Base-by-base conservation (phyloP, 2,113 vertebrate species). In the Campylomormyrus tamandua region DNA sequence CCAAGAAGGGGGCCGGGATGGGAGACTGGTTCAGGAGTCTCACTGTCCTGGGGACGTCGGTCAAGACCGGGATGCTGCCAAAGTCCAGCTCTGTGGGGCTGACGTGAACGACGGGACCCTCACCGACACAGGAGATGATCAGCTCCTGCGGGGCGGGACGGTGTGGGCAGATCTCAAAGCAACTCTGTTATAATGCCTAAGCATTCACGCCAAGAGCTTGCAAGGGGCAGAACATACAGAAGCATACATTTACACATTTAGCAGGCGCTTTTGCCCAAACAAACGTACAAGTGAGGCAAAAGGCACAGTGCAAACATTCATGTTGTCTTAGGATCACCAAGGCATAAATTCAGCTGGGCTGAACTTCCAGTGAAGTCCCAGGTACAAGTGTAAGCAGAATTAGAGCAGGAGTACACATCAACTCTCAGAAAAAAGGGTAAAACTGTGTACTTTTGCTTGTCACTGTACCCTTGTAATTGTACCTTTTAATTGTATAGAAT, bases 51-150 rank as follows among this genome's bases (percentile, higher is more conserved):
- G 94, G 91, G 6, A 92, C 56, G 84, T 98, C 96, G 3, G 90
- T 95, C 10, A 98, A 93, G 21, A 96, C 96, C 0, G 92, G 95
- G 93, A 98, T 95, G 27, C 0, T 92, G 86, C 97, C 97, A 11
- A 98, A 99, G 35, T 97, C 91, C 8, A 99, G 0, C 86, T 95
- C 90, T 17, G 53, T 83, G 0, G 91, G 95, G 11, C 90, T 90
- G 24, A 97, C 27, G 0, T 95, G 94, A 90, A 99, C 92, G 6
- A 96, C 92, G 0, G 98, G 97, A 87, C 97, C 96, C 92, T 95
- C 93, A 13, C 97, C 97, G 0, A 89, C 27, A 89, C 94, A 96
- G 77, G 89, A 92, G 91, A 98, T 19, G 2, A 62, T 45, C 56
- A 96, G 89, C 13, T 88, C 92, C 98, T 99, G 91, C 5, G 77